Evolutionary conservation across 2,797 vertebrate genomes (phyloP).

Genomic region (Chloroceryle amazona): DNA sequence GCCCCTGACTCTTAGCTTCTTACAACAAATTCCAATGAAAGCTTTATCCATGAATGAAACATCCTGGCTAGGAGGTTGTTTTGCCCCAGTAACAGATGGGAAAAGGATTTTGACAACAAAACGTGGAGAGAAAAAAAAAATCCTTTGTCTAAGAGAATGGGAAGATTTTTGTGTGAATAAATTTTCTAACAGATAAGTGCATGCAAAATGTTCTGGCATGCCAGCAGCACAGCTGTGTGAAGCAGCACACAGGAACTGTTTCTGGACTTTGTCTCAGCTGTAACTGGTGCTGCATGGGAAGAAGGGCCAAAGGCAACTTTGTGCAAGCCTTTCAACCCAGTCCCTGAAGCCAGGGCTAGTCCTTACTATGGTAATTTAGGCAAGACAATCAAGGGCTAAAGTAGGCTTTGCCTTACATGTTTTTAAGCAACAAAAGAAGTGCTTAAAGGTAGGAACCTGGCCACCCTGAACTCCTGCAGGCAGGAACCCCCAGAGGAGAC

Average conservation of each 20-base stretch:
- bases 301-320: neutral
- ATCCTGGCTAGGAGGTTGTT: neutral
- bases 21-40: neutral
- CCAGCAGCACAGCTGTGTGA: conserved; percentile 2
- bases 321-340: neutral
- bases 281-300: neutral
- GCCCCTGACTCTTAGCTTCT: neutral
- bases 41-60: neutral
- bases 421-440: neutral
- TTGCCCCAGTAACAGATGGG: neutral
- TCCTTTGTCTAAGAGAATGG: neutral
- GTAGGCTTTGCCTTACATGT: neutral
- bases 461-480: neutral
- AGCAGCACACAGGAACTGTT: neutral
- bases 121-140: fast-evolving
- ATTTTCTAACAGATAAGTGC: neutral
- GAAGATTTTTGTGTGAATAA: neutral
- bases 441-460: neutral
- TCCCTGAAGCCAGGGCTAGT: neutral
- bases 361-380: neutral
- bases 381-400: neutral
- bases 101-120: neutral
- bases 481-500: neutral
- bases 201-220: neutral
- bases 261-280: neutral